phyloP scores from a whole-genome alignment of 2,888 invertebrate genomes.

The Antheraea assamensis region DNA sequence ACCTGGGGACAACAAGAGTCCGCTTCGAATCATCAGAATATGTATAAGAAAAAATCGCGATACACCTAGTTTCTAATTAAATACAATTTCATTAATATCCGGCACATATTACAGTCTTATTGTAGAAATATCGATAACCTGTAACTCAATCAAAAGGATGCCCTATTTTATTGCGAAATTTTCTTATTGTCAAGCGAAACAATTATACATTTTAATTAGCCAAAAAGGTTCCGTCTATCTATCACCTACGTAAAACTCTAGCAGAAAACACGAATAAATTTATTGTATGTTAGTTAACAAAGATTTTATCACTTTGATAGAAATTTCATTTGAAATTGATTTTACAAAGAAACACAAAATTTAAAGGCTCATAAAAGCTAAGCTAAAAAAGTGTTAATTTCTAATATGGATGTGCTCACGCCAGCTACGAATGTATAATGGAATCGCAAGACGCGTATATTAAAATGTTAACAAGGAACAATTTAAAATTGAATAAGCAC shows the following conservation, averaged over 20 bases:
- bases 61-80: too few species aligned
- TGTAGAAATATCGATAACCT: too few species aligned
- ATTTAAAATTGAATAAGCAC: neutral
- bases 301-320: neutral
- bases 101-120: too few species aligned
- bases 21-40: neutral
- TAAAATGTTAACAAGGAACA: neutral
- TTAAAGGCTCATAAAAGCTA: neutral
- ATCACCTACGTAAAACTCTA: too few species aligned
- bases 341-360: neutral
- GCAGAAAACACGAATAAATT: too few species aligned
- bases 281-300: neutral
- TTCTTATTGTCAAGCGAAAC: too few species aligned
- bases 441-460: neutral
- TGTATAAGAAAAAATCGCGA: too few species aligned
- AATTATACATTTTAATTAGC: too few species aligned
- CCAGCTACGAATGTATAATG: neutral
- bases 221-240: too few species aligned
- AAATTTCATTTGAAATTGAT: neutral
- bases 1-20: slow-evolving; percentile 65
- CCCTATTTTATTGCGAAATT: too few species aligned
- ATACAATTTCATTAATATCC: too few species aligned
- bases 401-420: neutral
- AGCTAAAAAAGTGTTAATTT: neutral
- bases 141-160: too few species aligned